Evolutionary conservation across 2,888 invertebrate species (phyloP), one percentile per base, ranked within the genome.

Genomic region (Fragum whitleyi): DNA sequence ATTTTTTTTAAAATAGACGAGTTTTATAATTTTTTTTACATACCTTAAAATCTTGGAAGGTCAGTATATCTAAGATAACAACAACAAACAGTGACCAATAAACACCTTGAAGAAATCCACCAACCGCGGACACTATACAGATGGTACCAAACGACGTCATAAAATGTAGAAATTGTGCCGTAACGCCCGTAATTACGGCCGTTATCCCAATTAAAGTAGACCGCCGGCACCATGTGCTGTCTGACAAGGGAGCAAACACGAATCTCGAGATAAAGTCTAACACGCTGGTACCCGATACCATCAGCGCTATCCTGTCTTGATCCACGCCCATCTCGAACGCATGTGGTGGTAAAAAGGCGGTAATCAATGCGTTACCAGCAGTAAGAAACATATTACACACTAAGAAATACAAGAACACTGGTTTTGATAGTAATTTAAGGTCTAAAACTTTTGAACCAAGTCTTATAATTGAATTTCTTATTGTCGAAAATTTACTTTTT

Each of bases 341-440:
- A 55, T 85, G 72, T 3, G 85, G 76, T 0, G 87, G 86, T 11
- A 89, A 36, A 42, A 74, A 87, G 0, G 86, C 53, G 0, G 77
- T 68, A 2, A 75, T 47, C 11, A 82, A 39, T 14, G 26, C 57
- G 16, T 75, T 29, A 3, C 81, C 81, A 14, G 72, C 23, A 14
- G 72, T 62, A 19, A 73, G 68, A 11, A 67, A 61, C 59, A 72
- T 71, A 21, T 74, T 74, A 59, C 74, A 72, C 5, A 73, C n/a
- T 19, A 82, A 53, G 72, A 67, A 78, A 19, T 61, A 39, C 39
- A 82, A n/a, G 53, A 78, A 82, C 32, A 78, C 36, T n/a, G 75
- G 74, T 26, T 78, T 73, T 59, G 65, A 67, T 28, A 82, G 68
- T 19, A 79, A 69, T 32, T 74, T 74, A 5, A 61, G 21, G 21